A percentile compares a stretch with the other conserved stretches of the same genome.
Evolutionary conservation across 2,888 invertebrate genomes (phyloP).

Genomic region (Rhimphoctona megacephalus): DNA sequence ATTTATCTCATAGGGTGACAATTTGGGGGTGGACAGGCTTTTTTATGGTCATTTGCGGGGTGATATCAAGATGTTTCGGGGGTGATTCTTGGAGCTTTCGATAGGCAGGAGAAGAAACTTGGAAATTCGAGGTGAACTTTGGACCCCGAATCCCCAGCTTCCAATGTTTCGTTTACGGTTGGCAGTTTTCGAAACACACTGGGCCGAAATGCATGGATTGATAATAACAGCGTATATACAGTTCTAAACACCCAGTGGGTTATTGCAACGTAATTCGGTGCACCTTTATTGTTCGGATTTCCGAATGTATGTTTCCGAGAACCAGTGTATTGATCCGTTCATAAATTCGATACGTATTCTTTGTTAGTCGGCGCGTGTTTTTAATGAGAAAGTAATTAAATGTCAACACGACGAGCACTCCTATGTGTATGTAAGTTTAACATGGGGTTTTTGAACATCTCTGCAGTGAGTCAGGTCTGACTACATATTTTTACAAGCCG

Average conservation of each 20-base stretch:
- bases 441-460: neutral
- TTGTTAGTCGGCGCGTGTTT: neutral
- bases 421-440: too few species aligned
- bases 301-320: neutral
- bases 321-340: neutral
- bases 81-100: neutral
- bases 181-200: neutral
- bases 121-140: constrained; percentile 1
- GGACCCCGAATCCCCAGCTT: constrained; percentile 9
- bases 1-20: neutral
- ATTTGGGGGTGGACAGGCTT: too few species aligned
- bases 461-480: neutral
- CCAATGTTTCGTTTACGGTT: neutral
- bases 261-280: neutral
- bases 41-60: too few species aligned
- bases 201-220: constrained; percentile 13
- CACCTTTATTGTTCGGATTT: neutral
- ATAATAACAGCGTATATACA: constrained; percentile 41
- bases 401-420: neutral
- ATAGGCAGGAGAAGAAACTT: neutral
- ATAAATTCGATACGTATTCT: neutral
- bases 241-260: constrained; percentile 6
- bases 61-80: too few species aligned
- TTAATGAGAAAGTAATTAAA: neutral
- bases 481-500: neutral